phyloP scores from a whole-genome alignment of 2,888 invertebrate species.

The Strigamia maritima region DNA sequence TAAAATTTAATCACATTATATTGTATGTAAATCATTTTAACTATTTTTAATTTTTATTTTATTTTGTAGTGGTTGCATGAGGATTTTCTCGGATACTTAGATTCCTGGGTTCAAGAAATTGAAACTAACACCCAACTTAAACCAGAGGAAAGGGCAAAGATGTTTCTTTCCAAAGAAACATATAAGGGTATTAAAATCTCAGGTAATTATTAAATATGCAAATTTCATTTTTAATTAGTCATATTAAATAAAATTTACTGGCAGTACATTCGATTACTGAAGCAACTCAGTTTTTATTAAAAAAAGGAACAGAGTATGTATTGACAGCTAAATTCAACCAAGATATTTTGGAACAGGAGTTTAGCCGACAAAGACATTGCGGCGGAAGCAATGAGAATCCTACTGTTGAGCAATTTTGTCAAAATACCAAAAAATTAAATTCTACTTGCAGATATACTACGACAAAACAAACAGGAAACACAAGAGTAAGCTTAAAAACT shows the following conservation, averaged over 20 bases:
- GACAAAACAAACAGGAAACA: not conserved
- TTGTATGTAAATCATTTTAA: too few species aligned
- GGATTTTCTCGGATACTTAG: not conserved
- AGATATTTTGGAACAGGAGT: slow-evolving; percentile 1
- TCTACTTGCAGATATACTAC: not conserved
- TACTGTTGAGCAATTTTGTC: not conserved
- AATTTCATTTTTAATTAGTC: not conserved
- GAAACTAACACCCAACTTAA: not conserved
- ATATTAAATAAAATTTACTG: not conserved
- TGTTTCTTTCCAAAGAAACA: not conserved
- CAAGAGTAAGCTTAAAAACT: too few species aligned
- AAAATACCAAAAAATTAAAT: not conserved
- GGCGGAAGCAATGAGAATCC: not conserved
- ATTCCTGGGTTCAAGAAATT: not conserved
- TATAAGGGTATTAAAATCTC: not conserved
- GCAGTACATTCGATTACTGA: not conserved
- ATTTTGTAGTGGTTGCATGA: not conserved
- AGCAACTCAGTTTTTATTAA: not conserved
- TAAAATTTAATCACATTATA: too few species aligned
- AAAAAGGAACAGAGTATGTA: not conserved
- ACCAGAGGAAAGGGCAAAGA: not conserved
- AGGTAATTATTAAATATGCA: not conserved
- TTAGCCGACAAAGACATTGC: not conserved
- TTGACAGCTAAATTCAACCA: not conserved
- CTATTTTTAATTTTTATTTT: too few species aligned